phyloP scores from a whole-genome alignment of 2,113 vertebrate genomes.

The Neodontobutis hainanensis region DNA sequence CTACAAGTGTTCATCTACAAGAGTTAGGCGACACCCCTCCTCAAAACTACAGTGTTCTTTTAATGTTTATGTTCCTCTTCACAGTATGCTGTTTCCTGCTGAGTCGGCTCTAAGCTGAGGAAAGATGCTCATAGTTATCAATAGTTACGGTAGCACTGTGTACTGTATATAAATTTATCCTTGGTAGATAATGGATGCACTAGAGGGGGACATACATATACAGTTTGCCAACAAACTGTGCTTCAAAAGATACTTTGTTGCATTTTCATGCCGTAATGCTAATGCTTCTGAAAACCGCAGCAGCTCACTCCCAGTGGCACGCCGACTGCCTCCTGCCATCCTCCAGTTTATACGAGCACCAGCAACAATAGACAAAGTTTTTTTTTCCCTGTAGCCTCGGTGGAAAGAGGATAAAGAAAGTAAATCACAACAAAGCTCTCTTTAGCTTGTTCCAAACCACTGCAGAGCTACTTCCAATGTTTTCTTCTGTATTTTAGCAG shows the following conservation, averaged over 20 bases:
- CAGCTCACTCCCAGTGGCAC: conserved; percentile 15
- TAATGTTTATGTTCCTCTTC: too few species aligned
- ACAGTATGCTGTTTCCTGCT: too few species aligned
- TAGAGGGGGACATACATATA: background rate
- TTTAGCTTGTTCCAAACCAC: background rate
- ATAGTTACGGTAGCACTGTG: too few species aligned
- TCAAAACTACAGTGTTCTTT: too few species aligned
- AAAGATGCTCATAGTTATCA: too few species aligned
- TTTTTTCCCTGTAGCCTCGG: conserved; percentile 35
- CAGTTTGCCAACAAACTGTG: background rate
- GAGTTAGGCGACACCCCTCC: too few species aligned
- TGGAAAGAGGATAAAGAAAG: conserved; percentile 12
- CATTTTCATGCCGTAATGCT: conserved; percentile 9
- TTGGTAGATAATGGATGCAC: background rate
- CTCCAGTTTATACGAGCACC: conserved; percentile 22
- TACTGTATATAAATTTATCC: too few species aligned
- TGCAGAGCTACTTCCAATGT: too few species aligned
- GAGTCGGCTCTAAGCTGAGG: too few species aligned
- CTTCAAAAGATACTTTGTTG: conserved; percentile 13
- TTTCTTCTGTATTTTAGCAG: background rate
- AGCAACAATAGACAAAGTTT: conserved; percentile 26
- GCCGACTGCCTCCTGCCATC: conserved; percentile 23
- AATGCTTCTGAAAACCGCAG: conserved; percentile 27
- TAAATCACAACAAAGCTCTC: background rate
- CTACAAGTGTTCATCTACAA: too few species aligned